Conservation (phyloP, 37 sponge, comb jelly and placozoan genomes). For the Amphimedon queenslandica region DNA sequence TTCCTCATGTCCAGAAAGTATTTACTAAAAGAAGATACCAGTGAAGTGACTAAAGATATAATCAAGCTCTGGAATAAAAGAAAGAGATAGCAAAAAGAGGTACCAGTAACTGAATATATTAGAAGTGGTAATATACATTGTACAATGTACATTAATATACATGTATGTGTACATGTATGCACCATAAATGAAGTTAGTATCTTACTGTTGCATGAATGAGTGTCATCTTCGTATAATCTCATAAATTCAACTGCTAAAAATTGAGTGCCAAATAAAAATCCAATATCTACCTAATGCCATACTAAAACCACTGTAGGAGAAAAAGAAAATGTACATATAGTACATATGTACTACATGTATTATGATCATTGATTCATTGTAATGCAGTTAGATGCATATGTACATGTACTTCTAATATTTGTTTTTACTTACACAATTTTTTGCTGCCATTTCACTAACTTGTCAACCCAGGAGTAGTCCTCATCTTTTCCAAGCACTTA, state of each 20-base stretch:
- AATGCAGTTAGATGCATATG: too few species aligned
- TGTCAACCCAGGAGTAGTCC: conserved; percentile 73
- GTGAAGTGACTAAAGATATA: conserved; percentile 68
- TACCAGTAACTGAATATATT: too few species aligned
- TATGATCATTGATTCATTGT: too few species aligned
- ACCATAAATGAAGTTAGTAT: too few species aligned
- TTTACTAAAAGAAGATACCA: conserved; percentile 74
- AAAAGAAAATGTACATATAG: not conserved
- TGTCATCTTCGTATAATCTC: conserved; percentile 38
- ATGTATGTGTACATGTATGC: too few species aligned
- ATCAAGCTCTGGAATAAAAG: conserved; percentile 45
- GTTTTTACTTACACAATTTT: conserved; percentile 41
- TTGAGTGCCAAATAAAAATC: conserved; percentile 44
- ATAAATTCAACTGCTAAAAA: conserved; percentile 49
- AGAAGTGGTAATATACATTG: not conserved
- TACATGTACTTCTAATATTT: too few species aligned
- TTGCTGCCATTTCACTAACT: conserved; percentile 52
- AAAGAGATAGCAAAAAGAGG: not conserved
- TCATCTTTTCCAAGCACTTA: conserved; percentile 1
- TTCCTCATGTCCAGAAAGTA: conserved; percentile 46
- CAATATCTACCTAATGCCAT: conserved; percentile 64
- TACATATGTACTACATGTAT: too few species aligned
- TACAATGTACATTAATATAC: not conserved
- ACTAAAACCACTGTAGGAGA: conserved; percentile 46
- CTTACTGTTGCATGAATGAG: conserved; percentile 30